These are phyloP conservation scores for Pollenia labialis DNA, from an alignment of 2,888 invertebrate genomes.

Conservation along the genomic window DNA sequence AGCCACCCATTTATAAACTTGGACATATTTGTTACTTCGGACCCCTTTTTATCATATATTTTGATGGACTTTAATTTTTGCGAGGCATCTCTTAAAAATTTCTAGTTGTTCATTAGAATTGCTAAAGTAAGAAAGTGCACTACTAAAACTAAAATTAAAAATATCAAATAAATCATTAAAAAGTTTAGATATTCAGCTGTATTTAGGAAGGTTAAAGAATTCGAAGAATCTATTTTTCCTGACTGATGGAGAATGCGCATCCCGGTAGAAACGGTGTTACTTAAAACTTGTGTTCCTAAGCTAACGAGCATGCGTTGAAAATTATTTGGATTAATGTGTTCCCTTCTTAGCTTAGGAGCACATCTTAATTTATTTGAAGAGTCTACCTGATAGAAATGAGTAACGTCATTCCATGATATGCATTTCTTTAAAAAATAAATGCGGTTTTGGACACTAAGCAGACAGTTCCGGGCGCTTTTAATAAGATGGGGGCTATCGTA, in stretches of 20 bases:
- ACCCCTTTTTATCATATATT: background rate
- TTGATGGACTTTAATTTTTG: background rate
- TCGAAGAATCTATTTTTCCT: conserved; percentile 9
- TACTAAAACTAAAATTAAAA: background rate
- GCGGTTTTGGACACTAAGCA: conserved; percentile 9
- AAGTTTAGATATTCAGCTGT: conserved; percentile 43
- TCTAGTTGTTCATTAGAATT: conserved; percentile 22
- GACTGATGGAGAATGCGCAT: background rate
- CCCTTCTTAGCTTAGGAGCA: conserved; percentile 32
- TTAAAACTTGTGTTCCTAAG: conserved; percentile 27
- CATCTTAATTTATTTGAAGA: conserved; percentile 27
- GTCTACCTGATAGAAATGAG: conserved; percentile 17
- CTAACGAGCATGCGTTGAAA: conserved; percentile 53
- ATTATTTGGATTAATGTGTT: conserved; percentile 39
- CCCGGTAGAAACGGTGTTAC: conserved; percentile 21
- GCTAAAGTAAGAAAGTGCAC: background rate
- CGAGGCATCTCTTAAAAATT: conserved; percentile 19
- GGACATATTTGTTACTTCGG: background rate
- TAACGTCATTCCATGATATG: conserved; percentile 1
- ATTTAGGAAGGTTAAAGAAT: conserved; percentile 18
- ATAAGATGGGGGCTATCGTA: conserved; percentile 34
- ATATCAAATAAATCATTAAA: conserved; percentile 45
- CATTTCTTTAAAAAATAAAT: conserved; percentile 16
- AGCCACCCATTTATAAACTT: conserved; percentile 13
- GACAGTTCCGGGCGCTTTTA: conserved; percentile 49